These are phyloP conservation scores for Bellardia bayeri DNA, from an alignment of 2,888 invertebrate genomes.

Conservation along the genomic window DNA sequence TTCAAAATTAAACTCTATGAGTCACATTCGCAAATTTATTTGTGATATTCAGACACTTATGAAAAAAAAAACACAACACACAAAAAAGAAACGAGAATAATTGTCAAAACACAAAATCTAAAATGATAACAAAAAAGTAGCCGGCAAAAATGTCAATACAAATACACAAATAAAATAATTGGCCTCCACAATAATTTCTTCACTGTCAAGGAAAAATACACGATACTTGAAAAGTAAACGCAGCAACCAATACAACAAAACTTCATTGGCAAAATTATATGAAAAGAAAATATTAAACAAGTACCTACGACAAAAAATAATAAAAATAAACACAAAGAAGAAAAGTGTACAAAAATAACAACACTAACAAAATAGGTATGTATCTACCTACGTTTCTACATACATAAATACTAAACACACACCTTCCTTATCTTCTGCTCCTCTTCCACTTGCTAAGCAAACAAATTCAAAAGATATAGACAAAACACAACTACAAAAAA, in stretches of 20 bases:
- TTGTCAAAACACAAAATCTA: slow-evolving; percentile 50
- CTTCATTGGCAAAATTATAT: slow-evolving; percentile 25
- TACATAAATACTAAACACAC: not conserved
- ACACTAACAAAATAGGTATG: slow-evolving; percentile 18
- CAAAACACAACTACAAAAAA: not conserved
- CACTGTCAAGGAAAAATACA: slow-evolving; percentile 47
- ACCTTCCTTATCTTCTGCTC: not conserved
- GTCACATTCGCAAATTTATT: slow-evolving; percentile 10
- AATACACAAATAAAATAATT: slow-evolving; percentile 38
- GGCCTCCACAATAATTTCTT: slow-evolving; percentile 44
- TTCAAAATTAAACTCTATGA: slow-evolving; percentile 60
- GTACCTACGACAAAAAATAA: not conserved
- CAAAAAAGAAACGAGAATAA: slow-evolving; percentile 13
- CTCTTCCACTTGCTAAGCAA: slow-evolving; percentile 9
- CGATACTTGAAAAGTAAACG: slow-evolving; percentile 4
- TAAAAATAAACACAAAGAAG: not conserved
- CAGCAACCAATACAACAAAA: not conserved
- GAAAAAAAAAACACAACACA: not conserved
- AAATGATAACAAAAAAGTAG: slow-evolving; percentile 35
- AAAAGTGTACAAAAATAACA: slow-evolving; percentile 14
- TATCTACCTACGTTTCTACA: not conserved
- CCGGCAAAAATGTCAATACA: slow-evolving; percentile 46
- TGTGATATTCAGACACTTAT: not conserved
- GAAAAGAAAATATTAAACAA: slow-evolving; percentile 2
- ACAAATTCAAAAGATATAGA: slow-evolving; percentile 11